Base-by-base conservation (phyloP, 92 coral and sea anemone genomes). In the Zoanthus sociatus region DNA sequence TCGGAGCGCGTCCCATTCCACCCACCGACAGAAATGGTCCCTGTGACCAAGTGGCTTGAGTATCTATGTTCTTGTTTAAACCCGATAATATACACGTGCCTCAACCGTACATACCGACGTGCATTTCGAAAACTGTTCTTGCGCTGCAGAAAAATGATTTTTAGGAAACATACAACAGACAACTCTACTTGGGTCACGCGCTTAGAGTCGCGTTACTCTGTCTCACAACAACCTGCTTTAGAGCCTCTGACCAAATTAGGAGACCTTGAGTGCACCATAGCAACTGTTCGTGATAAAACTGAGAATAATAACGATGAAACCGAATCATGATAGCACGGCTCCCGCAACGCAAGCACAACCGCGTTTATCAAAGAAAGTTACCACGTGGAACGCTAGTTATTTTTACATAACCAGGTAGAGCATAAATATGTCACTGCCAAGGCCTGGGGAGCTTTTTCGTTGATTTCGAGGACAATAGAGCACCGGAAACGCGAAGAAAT, bases 1-100 rank as follows among this genome's bases (percentile, higher is more conserved):
- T 69, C 48, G 17, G 54, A 20, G 42, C 79, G 78, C 33, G 51
- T 15, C 55, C 21, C 56, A 5, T 71, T 55, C 58, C 76, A 76
- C n/a, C 79, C 87, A 16, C 89, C 92, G 0, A 2, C 0, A 17
- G 86, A 84, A 55, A 74, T 92, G 60, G 75, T 92, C 3, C 87
- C 90, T 53, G 83, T 89, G 18, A 91, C 88, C 17, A 97, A 91
- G 82, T 95, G 98, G 99, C 83, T 97, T 17, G 94, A 89, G 37
- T 97, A 95, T 64, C 86, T 97, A 44, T 93, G 96, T 85, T 95
- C 98, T 53, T 95, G 99, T 42, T 88, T 93, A 31, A 97, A 97
- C 77, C 99, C 99, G 2, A 87, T 97, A 7, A 97, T 97, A 63
- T 97, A 97, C 83, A 95, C 99, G 45, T 97, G 99, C 78, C 93